phyloP scores from a whole-genome alignment of 92 coral and sea anemone genomes.

The Phenganax marumi region DNA sequence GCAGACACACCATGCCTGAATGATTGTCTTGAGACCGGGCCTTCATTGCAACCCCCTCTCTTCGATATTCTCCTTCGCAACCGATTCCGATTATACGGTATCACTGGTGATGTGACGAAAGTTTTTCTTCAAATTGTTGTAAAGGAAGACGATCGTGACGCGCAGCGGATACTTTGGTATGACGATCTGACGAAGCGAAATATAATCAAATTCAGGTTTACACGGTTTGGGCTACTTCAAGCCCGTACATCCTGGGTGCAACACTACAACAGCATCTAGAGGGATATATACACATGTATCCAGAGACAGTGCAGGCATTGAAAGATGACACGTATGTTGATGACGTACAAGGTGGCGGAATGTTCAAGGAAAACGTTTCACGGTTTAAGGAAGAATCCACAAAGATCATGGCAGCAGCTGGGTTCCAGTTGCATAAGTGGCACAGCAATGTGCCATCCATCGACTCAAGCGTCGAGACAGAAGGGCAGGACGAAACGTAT shows the following conservation, averaged over 20 bases:
- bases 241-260: constrained; percentile 41
- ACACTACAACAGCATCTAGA: constrained; percentile 54
- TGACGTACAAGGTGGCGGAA: constrained; percentile 64
- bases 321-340: constrained; percentile 64
- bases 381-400: constrained; percentile 59
- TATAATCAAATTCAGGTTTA: constrained; percentile 50
- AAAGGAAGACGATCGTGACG: constrained; percentile 61
- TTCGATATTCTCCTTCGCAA: constrained; percentile 56
- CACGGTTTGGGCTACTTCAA: constrained; percentile 8
- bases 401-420: constrained; percentile 54
- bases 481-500: constrained; percentile 45
- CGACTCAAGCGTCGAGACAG: constrained; percentile 50
- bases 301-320: constrained; percentile 48
- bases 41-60: constrained; percentile 50
- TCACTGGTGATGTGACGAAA: constrained; percentile 54
- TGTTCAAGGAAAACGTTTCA: constrained; percentile 27
- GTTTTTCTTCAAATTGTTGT: constrained; percentile 64
- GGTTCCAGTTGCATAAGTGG: constrained; percentile 46
- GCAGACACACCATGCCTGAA: constrained; percentile 40
- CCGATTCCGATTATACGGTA: constrained; percentile 35
- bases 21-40: constrained; percentile 58
- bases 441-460: constrained; percentile 22
- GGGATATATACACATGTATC: constrained; percentile 35
- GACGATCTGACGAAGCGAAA: constrained; percentile 40
- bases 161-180: constrained; percentile 47